Conservation (phyloP, 2,797 vertebrate genomes). For the Spinus olivaceus region DNA sequence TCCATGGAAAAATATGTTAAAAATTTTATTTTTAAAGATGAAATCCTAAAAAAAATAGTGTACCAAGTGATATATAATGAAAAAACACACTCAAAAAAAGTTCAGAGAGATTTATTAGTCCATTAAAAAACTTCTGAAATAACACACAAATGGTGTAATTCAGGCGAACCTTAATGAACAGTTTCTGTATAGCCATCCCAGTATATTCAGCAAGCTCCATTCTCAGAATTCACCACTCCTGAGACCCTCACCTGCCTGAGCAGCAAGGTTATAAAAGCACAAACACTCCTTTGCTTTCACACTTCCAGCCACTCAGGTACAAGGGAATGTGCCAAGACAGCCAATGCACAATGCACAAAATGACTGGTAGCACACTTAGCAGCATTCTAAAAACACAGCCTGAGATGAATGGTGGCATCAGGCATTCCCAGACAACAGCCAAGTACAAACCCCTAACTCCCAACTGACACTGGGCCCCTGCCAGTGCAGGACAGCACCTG, state of each 20-base stretch:
- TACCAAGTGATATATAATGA: neutral
- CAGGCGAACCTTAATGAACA: neutral
- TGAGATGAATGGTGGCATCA: fast-evolving
- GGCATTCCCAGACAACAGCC: neutral
- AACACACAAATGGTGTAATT: neutral
- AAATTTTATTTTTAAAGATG: neutral
- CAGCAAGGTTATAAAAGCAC: neutral
- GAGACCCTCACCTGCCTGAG: neutral
- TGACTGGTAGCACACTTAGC: neutral
- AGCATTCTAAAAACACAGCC: neutral
- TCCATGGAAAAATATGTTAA: neutral
- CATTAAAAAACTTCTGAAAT: neutral
- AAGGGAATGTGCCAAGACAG: fast-evolving
- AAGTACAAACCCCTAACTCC: neutral
- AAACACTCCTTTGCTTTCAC: neutral
- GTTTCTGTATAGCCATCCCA: neutral
- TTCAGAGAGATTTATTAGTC: neutral
- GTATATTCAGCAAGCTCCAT: neutral
- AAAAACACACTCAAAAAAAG: neutral
- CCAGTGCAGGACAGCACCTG: neutral
- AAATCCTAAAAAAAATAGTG: neutral
- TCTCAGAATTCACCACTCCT: neutral
- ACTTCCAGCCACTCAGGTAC: neutral
- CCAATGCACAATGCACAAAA: neutral
- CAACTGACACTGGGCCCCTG: neutral